Base-by-base conservation (phyloP, 2,888 invertebrate genomes). In the Phaonia tiefii region DNA sequence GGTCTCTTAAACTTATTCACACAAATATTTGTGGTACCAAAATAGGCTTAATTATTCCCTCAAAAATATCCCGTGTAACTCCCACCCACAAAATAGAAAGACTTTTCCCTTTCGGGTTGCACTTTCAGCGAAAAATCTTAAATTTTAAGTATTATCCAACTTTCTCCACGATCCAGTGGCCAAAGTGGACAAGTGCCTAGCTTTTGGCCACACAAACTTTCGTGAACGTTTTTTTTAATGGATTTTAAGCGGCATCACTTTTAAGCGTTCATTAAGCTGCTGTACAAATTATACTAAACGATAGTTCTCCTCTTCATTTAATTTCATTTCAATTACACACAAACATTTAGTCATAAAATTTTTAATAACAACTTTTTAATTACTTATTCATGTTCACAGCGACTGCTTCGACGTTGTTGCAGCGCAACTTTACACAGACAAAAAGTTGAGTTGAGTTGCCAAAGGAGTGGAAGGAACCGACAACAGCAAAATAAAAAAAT, bases 311-410 rank as follows among this genome's bases (percentile, higher is more conserved):
- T 75, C 71, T 77, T 67, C 71, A 71, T 79, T 83, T 58, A 79
- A 83, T 83, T 84, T 75, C 75, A 80, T 83, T 81, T 82, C 83
- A 84, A 83, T 84, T 83, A 82, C 72, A 77, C 80, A 69, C 71
- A 76, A 82, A 72, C 58, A 74, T 73, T 79, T 81, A 39, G 80
- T 65, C 78, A 77, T 75, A 77, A 65, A 83, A 77, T 76, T 83
- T 70, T 82, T 84, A 83, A 81, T 83, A 84, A 84, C 80, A 84
- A 84, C 84, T 84, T 84, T 83, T 84, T 84, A 84, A 84, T 84
- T 84, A 83, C 83, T 84, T 84, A 83, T 83, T 83, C 82, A 82
- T 84, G 84, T 83, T 79, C 51, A 67, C 58, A 78, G 81, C 17
- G 17, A 51, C 13, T 13, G 44, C 22, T 25, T 54, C 1, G 25